Evolutionary conservation across 2,797 vertebrate genomes (phyloP).

Genomic region (Delichon dasypus): DNA sequence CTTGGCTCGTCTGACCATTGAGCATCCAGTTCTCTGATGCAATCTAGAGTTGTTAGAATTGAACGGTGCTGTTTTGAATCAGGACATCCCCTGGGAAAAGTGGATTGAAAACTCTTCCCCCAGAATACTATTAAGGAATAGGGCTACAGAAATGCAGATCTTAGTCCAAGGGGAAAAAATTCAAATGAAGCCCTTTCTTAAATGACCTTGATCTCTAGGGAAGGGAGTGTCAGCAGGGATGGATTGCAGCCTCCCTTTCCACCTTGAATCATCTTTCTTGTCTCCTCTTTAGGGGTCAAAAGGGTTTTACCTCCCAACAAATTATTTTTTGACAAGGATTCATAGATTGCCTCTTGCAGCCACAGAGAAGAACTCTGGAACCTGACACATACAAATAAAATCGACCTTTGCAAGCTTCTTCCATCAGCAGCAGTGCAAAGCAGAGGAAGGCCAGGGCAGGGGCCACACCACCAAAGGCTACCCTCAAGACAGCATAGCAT

Average conservation of each 20-base stretch:
- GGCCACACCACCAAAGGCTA: background rate
- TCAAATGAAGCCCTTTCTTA: background rate
- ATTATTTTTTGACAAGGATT: background rate
- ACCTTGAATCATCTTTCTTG: background rate
- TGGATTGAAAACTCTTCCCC: background rate
- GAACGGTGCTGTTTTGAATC: background rate
- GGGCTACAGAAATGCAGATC: background rate
- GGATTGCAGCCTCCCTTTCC: background rate
- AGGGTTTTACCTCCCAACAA: background rate
- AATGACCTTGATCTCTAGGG: background rate
- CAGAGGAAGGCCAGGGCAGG: rapidly evolving
- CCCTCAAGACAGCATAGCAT: background rate
- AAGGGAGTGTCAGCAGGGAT: background rate
- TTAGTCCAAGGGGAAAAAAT: background rate
- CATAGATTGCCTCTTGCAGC: background rate
- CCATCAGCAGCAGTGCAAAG: background rate
- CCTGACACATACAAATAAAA: background rate
- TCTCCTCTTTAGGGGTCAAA: background rate
- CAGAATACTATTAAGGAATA: background rate
- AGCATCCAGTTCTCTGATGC: background rate
- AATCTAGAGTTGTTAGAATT: background rate
- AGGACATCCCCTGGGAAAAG: background rate
- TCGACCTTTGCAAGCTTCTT: background rate
- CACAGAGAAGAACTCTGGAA: background rate
- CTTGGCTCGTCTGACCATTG: background rate